phyloP scores from a whole-genome alignment of 1,140 invertebrate genomes.

The Melanaphis sacchari region DNA sequence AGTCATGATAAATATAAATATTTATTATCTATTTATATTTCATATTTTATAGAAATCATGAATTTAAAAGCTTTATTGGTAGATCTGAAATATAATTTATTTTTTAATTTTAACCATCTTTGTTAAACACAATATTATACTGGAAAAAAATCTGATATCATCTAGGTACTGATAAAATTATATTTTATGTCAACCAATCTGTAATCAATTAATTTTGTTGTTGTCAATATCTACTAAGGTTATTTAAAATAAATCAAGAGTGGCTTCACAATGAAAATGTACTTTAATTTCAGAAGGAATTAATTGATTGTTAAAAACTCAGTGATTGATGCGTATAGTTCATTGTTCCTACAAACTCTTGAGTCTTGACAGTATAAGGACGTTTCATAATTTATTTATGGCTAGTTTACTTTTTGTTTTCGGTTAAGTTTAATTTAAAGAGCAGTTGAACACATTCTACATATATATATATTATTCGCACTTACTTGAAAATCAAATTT shows the following conservation, averaged over 20 bases:
- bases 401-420: background rate
- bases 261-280: background rate
- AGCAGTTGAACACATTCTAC: background rate
- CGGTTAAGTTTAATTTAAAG: background rate
- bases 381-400: background rate
- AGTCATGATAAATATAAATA: too few species aligned
- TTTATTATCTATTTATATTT: too few species aligned
- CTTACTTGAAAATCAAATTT: background rate
- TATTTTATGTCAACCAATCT: background rate
- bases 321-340: background rate
- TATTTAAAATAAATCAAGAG: background rate
- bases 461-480: background rate
- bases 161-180: background rate
- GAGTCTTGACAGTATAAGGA: background rate
- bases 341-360: background rate
- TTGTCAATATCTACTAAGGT: background rate
- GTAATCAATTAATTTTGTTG: background rate
- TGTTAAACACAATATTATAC: too few species aligned
- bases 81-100: too few species aligned
- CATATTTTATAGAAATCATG: too few species aligned
- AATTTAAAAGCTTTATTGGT: too few species aligned
- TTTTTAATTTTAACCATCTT: too few species aligned
- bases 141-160: too few species aligned
- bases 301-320: background rate
- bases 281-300: slow-evolving; percentile 6